Percentiles rank a stretch among this genome's conserved stretches.
These are phyloP conservation scores for Sebastes melanostomus DNA, from an alignment of 2,797 vertebrate genomes.

Conservation along the genomic window DNA sequence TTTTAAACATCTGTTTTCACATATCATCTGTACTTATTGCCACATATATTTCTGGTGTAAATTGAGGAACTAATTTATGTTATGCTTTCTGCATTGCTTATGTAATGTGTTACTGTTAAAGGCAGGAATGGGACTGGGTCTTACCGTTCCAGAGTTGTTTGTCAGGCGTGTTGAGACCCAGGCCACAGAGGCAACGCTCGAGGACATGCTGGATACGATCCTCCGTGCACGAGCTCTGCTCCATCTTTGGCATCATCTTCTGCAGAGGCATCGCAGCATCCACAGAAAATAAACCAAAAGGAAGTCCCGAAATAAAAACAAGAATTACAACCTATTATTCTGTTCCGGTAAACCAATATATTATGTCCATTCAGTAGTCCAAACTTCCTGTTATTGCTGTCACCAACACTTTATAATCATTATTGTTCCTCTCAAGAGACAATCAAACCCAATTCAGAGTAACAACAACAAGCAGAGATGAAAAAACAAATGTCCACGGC, in stretches of 20 bases:
- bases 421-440: constrained; percentile 18
- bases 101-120: not conserved
- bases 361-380: not conserved
- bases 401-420: not conserved
- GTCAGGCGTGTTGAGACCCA: constrained; percentile 75
- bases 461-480: not conserved
- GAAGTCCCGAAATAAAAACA: constrained; percentile 24
- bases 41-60: not conserved
- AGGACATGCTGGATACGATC: constrained; percentile 91
- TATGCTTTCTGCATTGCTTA: too few relatives aligned
- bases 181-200: constrained; percentile 87
- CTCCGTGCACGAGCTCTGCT: constrained; percentile 90
- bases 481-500: constrained; percentile 6
- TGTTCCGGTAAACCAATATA: constrained; percentile 11
- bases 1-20: not conserved
- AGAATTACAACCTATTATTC: constrained; percentile 14
- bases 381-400: constrained; percentile 38
- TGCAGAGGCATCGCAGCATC: constrained; percentile 32
- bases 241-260: constrained; percentile 85
- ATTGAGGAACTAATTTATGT: not conserved
- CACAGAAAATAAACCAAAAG: constrained; percentile 19
- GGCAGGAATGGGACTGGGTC: constrained; percentile 19
- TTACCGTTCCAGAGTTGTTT: constrained; percentile 87
- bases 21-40: not conserved
- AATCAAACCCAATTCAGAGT: not conserved